phyloP scores from a whole-genome alignment of 2,113 vertebrate species.

The Plecturocebus donacophilus region DNA sequence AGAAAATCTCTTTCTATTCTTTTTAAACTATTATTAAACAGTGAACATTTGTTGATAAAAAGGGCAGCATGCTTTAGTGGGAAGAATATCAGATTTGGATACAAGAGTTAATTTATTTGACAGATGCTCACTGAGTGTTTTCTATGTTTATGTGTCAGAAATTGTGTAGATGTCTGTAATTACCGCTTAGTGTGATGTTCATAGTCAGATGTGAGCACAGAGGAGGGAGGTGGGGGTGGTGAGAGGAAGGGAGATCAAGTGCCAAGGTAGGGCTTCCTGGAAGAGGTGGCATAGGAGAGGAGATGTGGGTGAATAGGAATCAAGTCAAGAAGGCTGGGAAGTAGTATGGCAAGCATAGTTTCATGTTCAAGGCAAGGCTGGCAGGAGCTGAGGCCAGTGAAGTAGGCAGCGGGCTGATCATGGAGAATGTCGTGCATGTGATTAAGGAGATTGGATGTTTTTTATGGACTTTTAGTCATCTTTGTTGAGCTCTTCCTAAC shows the following conservation, averaged over 20 bases:
- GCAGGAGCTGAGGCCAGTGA: background rate
- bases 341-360: background rate
- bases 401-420: background rate
- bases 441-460: background rate
- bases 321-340: background rate
- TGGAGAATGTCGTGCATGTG: background rate
- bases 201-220: background rate
- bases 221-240: background rate
- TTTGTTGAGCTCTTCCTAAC: background rate
- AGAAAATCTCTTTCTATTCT: slow-evolving; percentile 20
- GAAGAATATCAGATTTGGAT: background rate
- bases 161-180: background rate
- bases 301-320: background rate
- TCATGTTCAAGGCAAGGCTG: background rate
- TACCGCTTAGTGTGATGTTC: background rate
- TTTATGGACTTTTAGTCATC: background rate
- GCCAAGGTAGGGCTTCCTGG: background rate
- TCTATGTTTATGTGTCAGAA: background rate
- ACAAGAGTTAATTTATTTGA: background rate
- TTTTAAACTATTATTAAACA: slow-evolving; percentile 19
- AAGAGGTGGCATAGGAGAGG: background rate
- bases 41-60: background rate
- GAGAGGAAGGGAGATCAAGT: background rate
- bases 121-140: background rate
- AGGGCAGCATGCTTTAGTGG: background rate